Base-by-base conservation (phyloP, 2,113 vertebrate genomes). In the Ceyx melanurus region DNA sequence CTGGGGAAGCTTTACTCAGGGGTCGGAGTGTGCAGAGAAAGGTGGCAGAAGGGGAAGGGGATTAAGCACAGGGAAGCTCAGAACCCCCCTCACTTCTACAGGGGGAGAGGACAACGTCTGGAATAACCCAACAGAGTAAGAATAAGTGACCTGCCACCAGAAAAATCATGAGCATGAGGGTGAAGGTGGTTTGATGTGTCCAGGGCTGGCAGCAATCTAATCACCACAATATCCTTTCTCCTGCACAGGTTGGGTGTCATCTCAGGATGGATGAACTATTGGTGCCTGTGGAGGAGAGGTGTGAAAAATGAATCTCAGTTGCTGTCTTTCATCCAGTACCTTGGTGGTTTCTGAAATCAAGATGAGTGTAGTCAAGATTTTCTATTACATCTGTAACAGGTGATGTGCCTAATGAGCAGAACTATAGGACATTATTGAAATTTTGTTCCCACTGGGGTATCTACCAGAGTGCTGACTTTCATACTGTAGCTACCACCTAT, bases 101-200 rank as follows among this genome's bases (percentile, higher is more conserved):
- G 5, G 1, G 21, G 9, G 16, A 58, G 6, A 86, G 20, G 11
- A 82, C 60, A 22, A 65, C 0, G 0, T 7, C 50, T 25, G 11
- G 29, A 87, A 60, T 22, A 73, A 65, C 3, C 4, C 21, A 45
- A 11, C 6, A 68, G 28, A 51, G 3, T 8, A 46, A 43, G 31
- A 58, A 15, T 20, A 66, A 88, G 23, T 62, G 17, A 40, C 18
- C 13, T 70, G 67, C 21, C 26, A 62, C 28, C 22, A 67, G 68
- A 71, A 87, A 76, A 77, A 42, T 53, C 18, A 65, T 54, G 51
- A 83, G 16, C 9, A 6, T 8, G 33, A n/a, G 46, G 26, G 6
- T 82, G 54, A 77, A 68, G n/a, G 26, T 72, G 45, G 64, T 20
- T 40, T 89, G 29, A 54, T 0, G 0, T 48, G n/a, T 64, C 65